phyloP scores from a whole-genome alignment of 2,113 vertebrate species.

The Thalassarche chlororhynchos region DNA sequence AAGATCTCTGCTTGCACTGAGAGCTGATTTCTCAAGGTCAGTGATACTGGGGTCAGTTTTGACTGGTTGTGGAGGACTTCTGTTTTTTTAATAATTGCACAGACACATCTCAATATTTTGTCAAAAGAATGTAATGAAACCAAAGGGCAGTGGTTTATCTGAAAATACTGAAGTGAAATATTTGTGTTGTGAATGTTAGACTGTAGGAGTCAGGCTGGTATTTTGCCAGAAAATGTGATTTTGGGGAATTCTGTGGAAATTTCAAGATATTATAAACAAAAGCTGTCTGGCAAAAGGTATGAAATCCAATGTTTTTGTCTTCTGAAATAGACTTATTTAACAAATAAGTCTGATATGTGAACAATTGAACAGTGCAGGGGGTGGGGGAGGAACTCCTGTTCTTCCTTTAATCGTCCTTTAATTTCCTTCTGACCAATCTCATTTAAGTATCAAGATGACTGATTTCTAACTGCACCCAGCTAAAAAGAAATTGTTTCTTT shows the following conservation, averaged over 20 bases:
- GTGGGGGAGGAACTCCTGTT: background rate
- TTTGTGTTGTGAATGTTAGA: background rate
- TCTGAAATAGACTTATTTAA: background rate
- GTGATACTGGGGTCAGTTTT: background rate
- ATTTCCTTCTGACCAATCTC: background rate
- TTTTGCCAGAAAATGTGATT: constrained; percentile 18
- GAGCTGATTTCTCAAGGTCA: background rate
- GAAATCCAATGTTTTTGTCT: background rate
- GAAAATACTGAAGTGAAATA: background rate
- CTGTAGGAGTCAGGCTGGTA: background rate
- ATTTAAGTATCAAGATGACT: background rate
- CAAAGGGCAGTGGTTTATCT: background rate
- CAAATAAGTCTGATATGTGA: background rate
- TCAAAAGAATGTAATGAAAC: background rate
- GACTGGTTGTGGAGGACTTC: background rate
- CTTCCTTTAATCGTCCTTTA: background rate
- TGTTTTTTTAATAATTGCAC: background rate
- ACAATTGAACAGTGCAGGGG: background rate
- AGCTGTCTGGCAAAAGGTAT: background rate
- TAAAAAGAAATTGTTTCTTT: background rate
- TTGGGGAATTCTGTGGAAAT: constrained; percentile 13
- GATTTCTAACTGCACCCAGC: background rate
- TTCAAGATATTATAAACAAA: background rate
- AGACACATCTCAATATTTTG: background rate
- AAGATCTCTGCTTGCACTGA: background rate